These are phyloP conservation scores for Anniella stebbinsi DNA, from an alignment of 2,797 vertebrate species.

Conservation along the genomic window DNA sequence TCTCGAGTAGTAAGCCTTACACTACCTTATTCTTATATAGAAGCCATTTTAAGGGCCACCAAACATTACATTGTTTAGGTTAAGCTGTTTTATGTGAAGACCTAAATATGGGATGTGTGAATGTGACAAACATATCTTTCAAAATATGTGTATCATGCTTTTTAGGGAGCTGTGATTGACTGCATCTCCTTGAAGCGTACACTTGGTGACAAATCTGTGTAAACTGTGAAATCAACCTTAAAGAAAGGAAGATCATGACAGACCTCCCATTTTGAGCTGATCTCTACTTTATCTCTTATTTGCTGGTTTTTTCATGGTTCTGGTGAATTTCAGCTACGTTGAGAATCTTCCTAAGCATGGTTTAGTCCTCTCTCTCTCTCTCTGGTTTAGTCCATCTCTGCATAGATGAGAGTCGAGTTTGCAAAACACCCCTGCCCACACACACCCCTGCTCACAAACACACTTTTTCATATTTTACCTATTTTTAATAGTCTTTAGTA, in stretches of 20 bases:
- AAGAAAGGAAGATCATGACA: too few relatives aligned
- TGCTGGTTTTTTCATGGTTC: neutral
- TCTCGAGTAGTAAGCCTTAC: too few relatives aligned
- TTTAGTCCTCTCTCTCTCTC: too few relatives aligned
- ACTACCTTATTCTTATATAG: too few relatives aligned
- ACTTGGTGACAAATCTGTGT: too few relatives aligned
- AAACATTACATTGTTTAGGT: neutral
- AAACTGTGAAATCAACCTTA: too few relatives aligned
- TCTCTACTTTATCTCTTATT: neutral
- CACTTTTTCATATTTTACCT: neutral
- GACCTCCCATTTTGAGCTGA: too few relatives aligned
- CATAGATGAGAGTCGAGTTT: neutral
- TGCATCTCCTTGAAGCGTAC: too few relatives aligned
- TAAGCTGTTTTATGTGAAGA: neutral
- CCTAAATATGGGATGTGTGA: neutral
- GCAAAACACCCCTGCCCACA: neutral
- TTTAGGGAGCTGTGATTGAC: neutral
- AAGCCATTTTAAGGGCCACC: neutral
- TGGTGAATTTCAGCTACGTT: neutral
- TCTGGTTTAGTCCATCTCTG: too few relatives aligned
- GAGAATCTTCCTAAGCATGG: neutral
- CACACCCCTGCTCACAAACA: too few relatives aligned
- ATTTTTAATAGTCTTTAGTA: neutral
- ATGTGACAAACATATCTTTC: neutral
- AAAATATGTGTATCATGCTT: neutral